Evolutionary conservation across 2,113 vertebrate genomes (phyloP).

Genomic region (Gambusia affinis): DNA sequence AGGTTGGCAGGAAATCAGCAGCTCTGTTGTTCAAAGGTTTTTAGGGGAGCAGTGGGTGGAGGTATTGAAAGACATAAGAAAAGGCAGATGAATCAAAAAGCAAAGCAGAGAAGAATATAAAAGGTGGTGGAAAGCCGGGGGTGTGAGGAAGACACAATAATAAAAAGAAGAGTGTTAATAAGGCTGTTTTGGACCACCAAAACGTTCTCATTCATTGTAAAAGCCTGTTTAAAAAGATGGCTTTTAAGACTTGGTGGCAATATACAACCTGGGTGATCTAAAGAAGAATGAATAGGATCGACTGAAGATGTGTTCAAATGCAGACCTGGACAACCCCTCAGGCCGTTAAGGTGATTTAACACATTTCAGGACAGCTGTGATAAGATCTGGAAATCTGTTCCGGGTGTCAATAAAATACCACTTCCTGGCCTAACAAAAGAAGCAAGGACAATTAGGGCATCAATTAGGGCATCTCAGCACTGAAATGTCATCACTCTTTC

Average conservation of each 20-base stretch:
- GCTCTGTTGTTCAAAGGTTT: slow-evolving; percentile 64
- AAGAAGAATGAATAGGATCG: too few relatives aligned
- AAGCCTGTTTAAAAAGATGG: slow-evolving; percentile 32
- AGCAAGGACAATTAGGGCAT: too few relatives aligned
- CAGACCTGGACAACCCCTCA: not conserved
- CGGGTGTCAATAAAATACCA: not conserved
- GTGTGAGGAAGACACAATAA: slow-evolving; percentile 23
- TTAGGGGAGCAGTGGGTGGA: slow-evolving; percentile 29
- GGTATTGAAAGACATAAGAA: slow-evolving; percentile 35
- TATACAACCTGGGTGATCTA: not conserved
- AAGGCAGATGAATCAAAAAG: slow-evolving; percentile 18
- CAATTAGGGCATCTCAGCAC: not conserved
- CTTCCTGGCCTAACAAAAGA: not conserved
- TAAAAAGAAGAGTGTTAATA: slow-evolving; percentile 66
- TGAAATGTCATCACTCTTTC: not conserved
- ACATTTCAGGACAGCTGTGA: not conserved
- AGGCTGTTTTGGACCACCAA: slow-evolving; percentile 56
- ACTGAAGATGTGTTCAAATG: not conserved
- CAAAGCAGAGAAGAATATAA: slow-evolving; percentile 18
- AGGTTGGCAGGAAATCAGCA: slow-evolving; percentile 66
- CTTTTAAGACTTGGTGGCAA: not conserved
- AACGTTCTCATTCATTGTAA: slow-evolving; percentile 38
- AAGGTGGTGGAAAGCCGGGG: slow-evolving; percentile 6
- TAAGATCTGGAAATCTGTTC: not conserved
- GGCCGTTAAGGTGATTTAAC: not conserved